Base-by-base conservation (phyloP, 1,140 invertebrate genomes). In the Bicyclus anynana region DNA sequence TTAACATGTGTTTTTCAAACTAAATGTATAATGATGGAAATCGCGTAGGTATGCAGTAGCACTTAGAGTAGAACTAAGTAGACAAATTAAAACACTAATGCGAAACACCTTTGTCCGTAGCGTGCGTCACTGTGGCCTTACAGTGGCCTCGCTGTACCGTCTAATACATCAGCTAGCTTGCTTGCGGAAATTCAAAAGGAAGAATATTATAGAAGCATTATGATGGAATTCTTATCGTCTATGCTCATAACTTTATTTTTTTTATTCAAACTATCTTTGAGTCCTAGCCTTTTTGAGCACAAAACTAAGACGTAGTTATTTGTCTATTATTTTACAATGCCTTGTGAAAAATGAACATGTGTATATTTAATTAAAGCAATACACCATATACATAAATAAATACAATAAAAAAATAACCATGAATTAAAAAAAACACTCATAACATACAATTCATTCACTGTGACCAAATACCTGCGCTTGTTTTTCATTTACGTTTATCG, bases 111-210 rank as follows among this genome's bases (percentile, higher is more conserved):
- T 44, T 44, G 40, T 44, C 40, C 40, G 18, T 10, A 20, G 35
- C 21, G 13, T 38, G 38, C 33, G 47, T 50, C 37, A 44, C 21
- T 14, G 26, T n/a, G 54, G 47, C 47, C 54, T 50, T 49, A 48
- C 21, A 18, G 14, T 42, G 47, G 40, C 54, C 54, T 50, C 54
- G 54, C 13, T 38, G 54, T 50, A 50, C 47, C 47, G 42, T 57
- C 47, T 57, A 50, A 38, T 42, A 48, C 47, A 38, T 16, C 33
- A 50, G 26, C 44, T 50, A 14, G 37, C 17, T 44, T 44, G 20
- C 48, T 57, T 13, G 35, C 47, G 54, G 54, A 57, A 57, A 57
- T 57, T 29, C n/a, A 29, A 47, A 50, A 57, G 26, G 47, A 50
- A 57, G 47, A 57, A 42, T 53, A 21, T 51, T 2, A 49, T 49